Base-by-base conservation (phyloP, 2,113 vertebrate species). In the Percina caprodes region DNA sequence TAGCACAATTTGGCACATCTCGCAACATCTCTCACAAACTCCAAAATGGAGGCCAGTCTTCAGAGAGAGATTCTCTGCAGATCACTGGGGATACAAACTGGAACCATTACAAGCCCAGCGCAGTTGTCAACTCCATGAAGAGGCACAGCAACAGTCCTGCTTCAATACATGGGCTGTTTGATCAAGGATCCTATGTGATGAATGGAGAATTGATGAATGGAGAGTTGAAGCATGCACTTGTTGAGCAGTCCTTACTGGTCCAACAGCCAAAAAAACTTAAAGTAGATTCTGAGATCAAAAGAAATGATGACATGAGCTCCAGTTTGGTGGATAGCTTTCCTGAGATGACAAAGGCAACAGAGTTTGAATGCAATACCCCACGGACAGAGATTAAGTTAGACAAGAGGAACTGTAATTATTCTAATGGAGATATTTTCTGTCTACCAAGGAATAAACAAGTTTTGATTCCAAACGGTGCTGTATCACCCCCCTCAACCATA, bases 161-260 rank as follows among this genome's bases (percentile, higher is more conserved):
- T 81, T 88, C 94, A 48, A 86, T 89, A 54, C 95, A 95, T 63
- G 96, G 94, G 79, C 91, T 95, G 35, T 94, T 93, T 62, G 93
- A 94, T 60, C 95, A 93, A 92, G 92, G 92, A 65, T 92, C 88
- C 71, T 94, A 93, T 83, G 91, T 95, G 76, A 96, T 96, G 90
- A 99, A 99, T 54, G 96, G 97, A 86, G 97, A 96, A 65, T 92
- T 96, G 80, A 95, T 96, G 83, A 99, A 99, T 45, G 96, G 97
- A 82, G 97, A 97, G 55, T 93, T 97, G 83, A 98, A 97, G 77
- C 96, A 96, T 81, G 94, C 93, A 76, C 93, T 94, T 76, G 51
- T 60, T 78, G 91, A 91, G 63, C 87, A 93, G 71, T 80, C 92
- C 45, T 79, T 92, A 65, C 46, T 88, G 75, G 80, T 93, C 88